Evolutionary conservation across 2,113 vertebrate genomes (phyloP), one percentile per base, ranked within the genome.

Genomic region (Eulemur macaco): DNA sequence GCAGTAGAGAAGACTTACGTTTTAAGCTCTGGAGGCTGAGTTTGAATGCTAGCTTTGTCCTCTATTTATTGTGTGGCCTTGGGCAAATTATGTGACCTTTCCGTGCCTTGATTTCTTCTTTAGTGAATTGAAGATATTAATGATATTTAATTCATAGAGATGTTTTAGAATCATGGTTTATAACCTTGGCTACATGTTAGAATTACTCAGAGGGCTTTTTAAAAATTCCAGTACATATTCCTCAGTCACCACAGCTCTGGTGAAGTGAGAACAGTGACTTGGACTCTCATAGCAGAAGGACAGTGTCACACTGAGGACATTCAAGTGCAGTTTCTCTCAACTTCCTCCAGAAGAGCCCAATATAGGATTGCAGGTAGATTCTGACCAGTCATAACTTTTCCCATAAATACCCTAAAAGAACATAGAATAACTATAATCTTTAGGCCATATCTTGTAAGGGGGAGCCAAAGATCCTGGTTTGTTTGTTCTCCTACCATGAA

Each of bases 381-480:
- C 97, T 99, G 97, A 98, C 99, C 98, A 39, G 0, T 99, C 45
- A 1, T 98, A 58, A 99, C 99, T 0, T 98, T 99, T 69, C 99
- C 99, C 27, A 0, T 99, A 96, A 99, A 99, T 99, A 99, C 99
- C 23, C 98, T 99, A 76, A 99, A 99, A 97, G 99, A 99, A n/a
- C 99, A 99, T 1, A 99, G 99, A 81, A 97, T 99, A 83, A 99
- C 99, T 81, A 99, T 99, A 95, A 99, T 99, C 94, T 99, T 99
- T 96, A 18, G 99, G 99, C 0, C 99, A 99, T 58, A 99, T 99
- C 91, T 31, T 99, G 6, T 98, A 97, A 86, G 99, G 99, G 74
- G 99, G 99, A 97, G 99, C 98, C 82, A 99, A 99, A 98, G 99
- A 99, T 66, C 98, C 99, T 96, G 99, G 99, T 88, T 98, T 99